These are phyloP conservation scores for Ivindomyrus marchei DNA, from an alignment of 2,113 vertebrate genomes.

Conservation along the genomic window DNA sequence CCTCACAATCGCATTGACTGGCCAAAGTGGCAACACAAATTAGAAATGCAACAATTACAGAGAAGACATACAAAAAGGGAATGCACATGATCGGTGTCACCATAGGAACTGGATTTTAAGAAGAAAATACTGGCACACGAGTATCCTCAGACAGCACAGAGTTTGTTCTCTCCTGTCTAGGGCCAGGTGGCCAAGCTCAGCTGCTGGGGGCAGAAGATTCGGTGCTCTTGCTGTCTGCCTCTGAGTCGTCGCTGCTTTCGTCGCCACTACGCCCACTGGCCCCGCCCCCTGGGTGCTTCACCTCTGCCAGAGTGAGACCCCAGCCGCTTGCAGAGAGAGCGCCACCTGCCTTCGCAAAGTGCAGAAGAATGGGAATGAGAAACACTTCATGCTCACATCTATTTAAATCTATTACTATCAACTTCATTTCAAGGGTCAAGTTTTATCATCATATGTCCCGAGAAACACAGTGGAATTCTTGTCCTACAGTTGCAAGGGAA, in stretches of 20 bases:
- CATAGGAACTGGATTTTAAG: neutral
- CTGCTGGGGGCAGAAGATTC: conserved; percentile 41
- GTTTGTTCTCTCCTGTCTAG: neutral
- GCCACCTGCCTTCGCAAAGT: neutral
- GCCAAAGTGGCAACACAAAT: neutral
- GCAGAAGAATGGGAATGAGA: neutral
- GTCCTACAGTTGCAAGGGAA: neutral
- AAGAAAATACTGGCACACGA: neutral
- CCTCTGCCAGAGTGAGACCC: neutral
- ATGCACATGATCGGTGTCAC: neutral
- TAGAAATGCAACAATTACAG: neutral
- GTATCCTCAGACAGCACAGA: neutral
- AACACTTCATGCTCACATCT: neutral
- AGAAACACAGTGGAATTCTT: neutral
- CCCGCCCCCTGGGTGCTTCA: conserved; percentile 18
- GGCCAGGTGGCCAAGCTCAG: conserved; percentile 25
- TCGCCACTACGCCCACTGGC: conserved; percentile 32
- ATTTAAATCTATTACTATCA: neutral
- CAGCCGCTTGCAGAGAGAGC: neutral
- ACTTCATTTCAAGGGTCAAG: neutral
- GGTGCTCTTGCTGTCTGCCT: conserved; percentile 54
- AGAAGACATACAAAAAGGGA: neutral
- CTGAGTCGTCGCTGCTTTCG: conserved; percentile 51
- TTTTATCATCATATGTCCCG: neutral
- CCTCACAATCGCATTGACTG: neutral